Percentiles rank a stretch among this genome's conserved stretches.
phyloP scores from a whole-genome alignment of 23 tunicate species.

The Aplidium turbinatum region DNA sequence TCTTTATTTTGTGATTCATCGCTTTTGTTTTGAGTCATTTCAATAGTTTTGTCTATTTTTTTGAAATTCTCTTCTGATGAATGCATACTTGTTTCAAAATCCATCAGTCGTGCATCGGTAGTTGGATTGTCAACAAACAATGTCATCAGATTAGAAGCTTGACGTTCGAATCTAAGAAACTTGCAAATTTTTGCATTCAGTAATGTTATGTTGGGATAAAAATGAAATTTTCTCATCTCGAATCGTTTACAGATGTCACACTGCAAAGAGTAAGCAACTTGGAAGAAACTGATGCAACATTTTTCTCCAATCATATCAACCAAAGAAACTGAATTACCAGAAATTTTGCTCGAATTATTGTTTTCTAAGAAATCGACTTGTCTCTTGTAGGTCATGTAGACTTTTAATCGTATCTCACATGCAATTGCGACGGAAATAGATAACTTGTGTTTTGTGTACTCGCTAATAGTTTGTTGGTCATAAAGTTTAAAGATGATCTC shows the following conservation, averaged over 20 bases:
- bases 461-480: neutral
- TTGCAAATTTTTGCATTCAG: too few species aligned
- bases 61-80: too few species aligned
- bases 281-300: neutral
- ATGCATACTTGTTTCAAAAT: too few species aligned
- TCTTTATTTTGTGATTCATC: too few species aligned
- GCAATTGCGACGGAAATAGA: conserved; percentile 8
- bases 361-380: neutral
- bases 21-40: too few species aligned
- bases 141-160: too few species aligned
- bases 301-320: neutral
- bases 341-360: neutral
- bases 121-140: too few species aligned
- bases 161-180: too few species aligned
- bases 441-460: neutral
- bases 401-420: neutral
- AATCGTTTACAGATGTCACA: conserved; percentile 10
- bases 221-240: neutral
- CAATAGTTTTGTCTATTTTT: too few species aligned
- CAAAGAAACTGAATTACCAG: too few species aligned
- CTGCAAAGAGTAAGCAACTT: conserved; percentile 8
- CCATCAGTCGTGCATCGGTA: too few species aligned
- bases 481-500: conserved; percentile 19
- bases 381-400: neutral
- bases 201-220: neutral